Evolutionary conservation across 2,888 invertebrate genomes (phyloP).

Genomic region (Drosophila sordidapex): DNA sequence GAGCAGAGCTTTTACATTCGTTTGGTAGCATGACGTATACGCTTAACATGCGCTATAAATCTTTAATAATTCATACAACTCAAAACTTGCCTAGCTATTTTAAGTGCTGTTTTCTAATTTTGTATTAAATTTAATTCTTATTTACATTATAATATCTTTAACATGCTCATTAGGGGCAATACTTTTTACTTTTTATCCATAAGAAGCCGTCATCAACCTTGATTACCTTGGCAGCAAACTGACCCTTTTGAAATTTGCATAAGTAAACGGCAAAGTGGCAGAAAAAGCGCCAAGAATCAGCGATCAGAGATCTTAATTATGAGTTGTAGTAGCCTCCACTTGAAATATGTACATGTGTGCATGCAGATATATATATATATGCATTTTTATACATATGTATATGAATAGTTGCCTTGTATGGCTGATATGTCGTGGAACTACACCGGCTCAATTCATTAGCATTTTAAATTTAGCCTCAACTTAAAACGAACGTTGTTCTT

Average conservation of each 20-base stretch:
- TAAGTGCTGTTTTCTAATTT: neutral
- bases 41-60: neutral
- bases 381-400: neutral
- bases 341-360: constrained; percentile 1
- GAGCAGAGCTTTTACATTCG: constrained; percentile 21
- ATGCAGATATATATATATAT: neutral
- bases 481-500: constrained; percentile 45
- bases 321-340: constrained; percentile 17
- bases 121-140: neutral
- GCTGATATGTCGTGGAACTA: constrained; percentile 37
- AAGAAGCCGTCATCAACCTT: constrained; percentile 59
- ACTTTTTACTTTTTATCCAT: constrained; percentile 42
- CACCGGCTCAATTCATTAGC: constrained; percentile 56
- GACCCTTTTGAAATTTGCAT: constrained; percentile 50
- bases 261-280: neutral
- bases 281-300: constrained; percentile 2
- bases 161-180: constrained; percentile 63
- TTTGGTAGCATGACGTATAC: constrained; percentile 6
- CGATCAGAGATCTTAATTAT: constrained; percentile 55
- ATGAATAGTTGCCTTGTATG: constrained; percentile 18
- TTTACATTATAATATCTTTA: neutral
- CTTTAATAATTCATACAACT: neutral
- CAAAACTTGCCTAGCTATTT: constrained; percentile 4
- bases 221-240: constrained; percentile 65
- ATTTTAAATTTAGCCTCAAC: constrained; percentile 61